These are phyloP conservation scores for Rhinichthys osculus DNA, from an alignment of 2,797 vertebrate species.

Conservation along the genomic window DNA sequence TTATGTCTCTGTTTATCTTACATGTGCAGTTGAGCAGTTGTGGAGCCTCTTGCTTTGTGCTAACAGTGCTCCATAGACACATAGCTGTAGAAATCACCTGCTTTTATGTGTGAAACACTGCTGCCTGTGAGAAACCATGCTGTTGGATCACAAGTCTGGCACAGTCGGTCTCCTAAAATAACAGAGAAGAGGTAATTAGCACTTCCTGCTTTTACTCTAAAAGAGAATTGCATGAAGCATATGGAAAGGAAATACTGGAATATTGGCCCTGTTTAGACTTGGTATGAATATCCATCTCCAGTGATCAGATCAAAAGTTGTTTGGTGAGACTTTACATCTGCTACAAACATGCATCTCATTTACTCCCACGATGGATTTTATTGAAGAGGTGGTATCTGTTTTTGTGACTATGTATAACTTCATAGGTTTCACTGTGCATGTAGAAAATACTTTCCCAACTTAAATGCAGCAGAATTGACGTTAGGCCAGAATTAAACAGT, in stretches of 20 bases:
- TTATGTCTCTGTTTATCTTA: neutral
- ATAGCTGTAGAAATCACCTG: constrained; percentile 20
- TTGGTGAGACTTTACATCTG: neutral
- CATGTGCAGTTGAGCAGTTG: neutral
- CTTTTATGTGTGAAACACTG: constrained; percentile 2
- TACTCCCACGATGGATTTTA: neutral
- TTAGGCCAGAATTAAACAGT: neutral
- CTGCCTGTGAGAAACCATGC: constrained; percentile 25
- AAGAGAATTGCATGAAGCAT: constrained; percentile 41
- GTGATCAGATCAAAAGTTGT: neutral
- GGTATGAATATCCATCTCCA: neutral
- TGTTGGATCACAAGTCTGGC: constrained; percentile 44
- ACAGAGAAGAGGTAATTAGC: constrained; percentile 72
- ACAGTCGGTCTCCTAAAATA: constrained; percentile 61
- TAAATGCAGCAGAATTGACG: neutral
- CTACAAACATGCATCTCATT: neutral
- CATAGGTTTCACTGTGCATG: neutral
- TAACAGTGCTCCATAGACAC: constrained; percentile 15
- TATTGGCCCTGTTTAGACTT: neutral
- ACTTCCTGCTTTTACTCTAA: constrained; percentile 55
- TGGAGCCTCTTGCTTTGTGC: neutral
- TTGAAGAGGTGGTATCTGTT: neutral
- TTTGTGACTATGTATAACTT: neutral
- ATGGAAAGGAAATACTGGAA: constrained; percentile 62
- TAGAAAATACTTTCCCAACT: neutral